phyloP scores from a whole-genome alignment of 2,113 vertebrate genomes.

The Ranitomeya imitator region DNA sequence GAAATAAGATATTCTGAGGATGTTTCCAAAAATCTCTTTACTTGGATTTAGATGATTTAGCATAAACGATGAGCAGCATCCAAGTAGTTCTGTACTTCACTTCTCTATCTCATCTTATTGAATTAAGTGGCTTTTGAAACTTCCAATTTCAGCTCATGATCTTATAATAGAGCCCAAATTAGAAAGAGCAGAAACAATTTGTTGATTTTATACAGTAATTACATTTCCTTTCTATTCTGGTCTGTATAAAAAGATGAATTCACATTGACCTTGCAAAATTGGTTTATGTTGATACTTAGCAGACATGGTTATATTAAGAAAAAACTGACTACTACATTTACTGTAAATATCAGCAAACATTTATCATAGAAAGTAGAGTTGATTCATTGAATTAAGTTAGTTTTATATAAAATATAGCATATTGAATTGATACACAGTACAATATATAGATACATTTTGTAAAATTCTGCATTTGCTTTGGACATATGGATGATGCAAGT shows the following conservation, averaged over 20 bases:
- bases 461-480: background rate
- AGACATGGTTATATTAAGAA: slow-evolving; percentile 32
- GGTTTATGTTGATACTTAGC: slow-evolving; percentile 24
- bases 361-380: background rate
- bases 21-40: background rate
- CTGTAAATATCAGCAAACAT: background rate
- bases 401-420: background rate
- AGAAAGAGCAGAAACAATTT: slow-evolving; percentile 27
- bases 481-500: background rate
- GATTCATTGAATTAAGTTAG: background rate
- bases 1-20: background rate
- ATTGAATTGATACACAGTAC: background rate
- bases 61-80: background rate
- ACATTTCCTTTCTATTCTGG: slow-evolving; percentile 51
- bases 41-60: background rate
- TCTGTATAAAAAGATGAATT: slow-evolving; percentile 40
- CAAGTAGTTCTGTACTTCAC: background rate
- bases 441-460: background rate
- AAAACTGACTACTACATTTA: background rate
- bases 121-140: background rate
- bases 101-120: background rate
- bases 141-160: background rate
- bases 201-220: slow-evolving; percentile 28
- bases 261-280: slow-evolving; percentile 5
- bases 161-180: slow-evolving; percentile 15